These are phyloP conservation scores for Meloidogyne floridensis DNA, from an alignment of 1,140 invertebrate species.

Conservation along the genomic window DNA sequence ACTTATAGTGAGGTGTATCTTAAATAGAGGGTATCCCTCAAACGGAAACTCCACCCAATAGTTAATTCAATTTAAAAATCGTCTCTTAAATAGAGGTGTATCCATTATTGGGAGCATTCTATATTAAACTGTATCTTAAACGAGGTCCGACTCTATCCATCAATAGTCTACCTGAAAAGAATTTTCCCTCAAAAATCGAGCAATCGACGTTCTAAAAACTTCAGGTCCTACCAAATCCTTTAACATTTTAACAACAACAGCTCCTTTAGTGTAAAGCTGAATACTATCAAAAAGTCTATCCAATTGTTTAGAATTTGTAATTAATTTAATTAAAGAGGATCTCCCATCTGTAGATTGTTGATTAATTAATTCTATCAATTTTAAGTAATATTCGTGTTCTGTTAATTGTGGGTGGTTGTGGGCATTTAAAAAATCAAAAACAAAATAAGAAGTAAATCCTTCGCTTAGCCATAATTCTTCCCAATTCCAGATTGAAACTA, in stretches of 20 bases:
- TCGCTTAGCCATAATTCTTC: conserved; percentile 70
- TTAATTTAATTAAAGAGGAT: conserved; percentile 32
- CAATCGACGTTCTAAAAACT: conserved; percentile 53
- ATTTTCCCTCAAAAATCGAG: conserved; percentile 37
- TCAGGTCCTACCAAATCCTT: conserved; percentile 52
- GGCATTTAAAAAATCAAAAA: conserved; percentile 59
- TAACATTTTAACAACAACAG: conserved; percentile 55
- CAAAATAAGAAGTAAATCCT: conserved; percentile 68
- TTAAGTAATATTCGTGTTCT: conserved; percentile 43
- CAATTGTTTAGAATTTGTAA: conserved; percentile 37
- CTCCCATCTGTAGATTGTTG: conserved; percentile 35
- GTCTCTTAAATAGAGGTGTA: too few species aligned
- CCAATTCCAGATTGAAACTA: conserved; percentile 69
- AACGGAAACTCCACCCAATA: too few species aligned
- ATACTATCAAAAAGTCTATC: conserved; percentile 57
- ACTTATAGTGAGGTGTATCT: too few species aligned
- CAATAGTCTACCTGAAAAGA: not conserved
- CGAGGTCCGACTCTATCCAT: too few species aligned
- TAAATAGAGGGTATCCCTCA: too few species aligned
- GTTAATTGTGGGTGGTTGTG: conserved; percentile 58
- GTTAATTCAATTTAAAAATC: too few species aligned
- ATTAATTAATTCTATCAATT: conserved; percentile 39
- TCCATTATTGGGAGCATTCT: too few species aligned
- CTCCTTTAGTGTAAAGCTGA: conserved; percentile 59
- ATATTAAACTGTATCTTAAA: too few species aligned